phyloP scores from a whole-genome alignment of 1,140 invertebrate genomes.

The Trichonephila inaurata region DNA sequence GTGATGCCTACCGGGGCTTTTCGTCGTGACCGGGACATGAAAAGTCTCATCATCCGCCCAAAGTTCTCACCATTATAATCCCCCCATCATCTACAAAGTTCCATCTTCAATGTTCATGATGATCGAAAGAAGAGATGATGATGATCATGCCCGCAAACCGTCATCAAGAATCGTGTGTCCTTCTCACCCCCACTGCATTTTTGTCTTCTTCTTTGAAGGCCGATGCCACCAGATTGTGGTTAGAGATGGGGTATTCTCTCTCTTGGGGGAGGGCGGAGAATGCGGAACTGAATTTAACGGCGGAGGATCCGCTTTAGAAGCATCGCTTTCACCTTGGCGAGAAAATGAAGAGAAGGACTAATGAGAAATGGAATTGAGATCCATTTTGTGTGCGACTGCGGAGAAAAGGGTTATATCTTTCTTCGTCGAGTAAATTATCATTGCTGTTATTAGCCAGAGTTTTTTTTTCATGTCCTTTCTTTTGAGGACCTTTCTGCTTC shows the following conservation, averaged over 20 bases:
- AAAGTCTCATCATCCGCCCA: conserved; percentile 34
- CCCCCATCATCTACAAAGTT: conserved; percentile 24
- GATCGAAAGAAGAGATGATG: conserved; percentile 16
- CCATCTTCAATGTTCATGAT: conserved; percentile 4
- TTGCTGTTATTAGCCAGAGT: conserved; percentile 33
- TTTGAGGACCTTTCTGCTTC: conserved; percentile 4
- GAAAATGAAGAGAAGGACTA: conserved; percentile 10
- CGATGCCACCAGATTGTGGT: conserved; percentile 25
- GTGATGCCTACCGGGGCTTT: conserved; percentile 24
- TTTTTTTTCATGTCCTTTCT: conserved; percentile 9
- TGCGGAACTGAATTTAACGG: conserved; percentile 49
- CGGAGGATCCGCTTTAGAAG: conserved; percentile 37
- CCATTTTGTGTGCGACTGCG: conserved; percentile 1
- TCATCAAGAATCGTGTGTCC: conserved; percentile 55
- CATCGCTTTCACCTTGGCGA: background rate
- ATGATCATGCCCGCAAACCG: conserved; percentile 43
- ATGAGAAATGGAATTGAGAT: background rate
- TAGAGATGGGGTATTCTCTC: conserved; percentile 19
- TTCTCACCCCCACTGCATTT: conserved; percentile 19
- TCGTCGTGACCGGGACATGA: conserved; percentile 8
- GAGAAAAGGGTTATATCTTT: conserved; percentile 22
- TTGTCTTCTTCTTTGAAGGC: conserved; percentile 1
- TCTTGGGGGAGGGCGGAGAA: background rate
- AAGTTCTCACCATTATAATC: conserved; percentile 43
- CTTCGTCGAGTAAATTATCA: conserved; percentile 18